phyloP scores from a whole-genome alignment of 2,888 invertebrate species.

The Hartigia nigra region DNA sequence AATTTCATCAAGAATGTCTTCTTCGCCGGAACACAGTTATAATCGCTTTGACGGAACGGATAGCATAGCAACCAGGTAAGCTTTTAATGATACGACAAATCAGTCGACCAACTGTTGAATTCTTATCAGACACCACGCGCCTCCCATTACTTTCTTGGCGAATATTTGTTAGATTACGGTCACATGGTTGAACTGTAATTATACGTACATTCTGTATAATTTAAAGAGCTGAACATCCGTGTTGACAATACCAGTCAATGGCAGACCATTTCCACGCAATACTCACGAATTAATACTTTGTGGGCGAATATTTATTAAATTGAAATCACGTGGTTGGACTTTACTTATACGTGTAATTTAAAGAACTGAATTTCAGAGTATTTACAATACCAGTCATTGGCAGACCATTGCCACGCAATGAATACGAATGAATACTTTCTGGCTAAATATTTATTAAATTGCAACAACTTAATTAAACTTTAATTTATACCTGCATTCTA shows the following conservation, averaged over 20 bases:
- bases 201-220: neutral
- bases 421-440: no score
- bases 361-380: no score
- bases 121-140: neutral
- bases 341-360: no score
- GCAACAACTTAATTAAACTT: no score
- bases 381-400: no score
- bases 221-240: constrained; percentile 17
- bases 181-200: neutral
- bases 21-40: constrained; percentile 21
- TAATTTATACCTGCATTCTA: no score
- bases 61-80: constrained; percentile 19
- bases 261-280: constrained; percentile 16
- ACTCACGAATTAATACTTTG: no score
- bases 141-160: neutral
- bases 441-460: no score
- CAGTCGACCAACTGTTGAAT: neutral
- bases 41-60: constrained; percentile 21
- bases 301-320: no score
- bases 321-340: no score
- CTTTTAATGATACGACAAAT: neutral
- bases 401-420: no score
- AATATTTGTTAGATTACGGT: neutral
- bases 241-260: constrained; percentile 14
- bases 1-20: constrained; percentile 17